Evolutionary conservation across 2,797 vertebrate species (phyloP).

Genomic region (Cichlasoma orientale): DNA sequence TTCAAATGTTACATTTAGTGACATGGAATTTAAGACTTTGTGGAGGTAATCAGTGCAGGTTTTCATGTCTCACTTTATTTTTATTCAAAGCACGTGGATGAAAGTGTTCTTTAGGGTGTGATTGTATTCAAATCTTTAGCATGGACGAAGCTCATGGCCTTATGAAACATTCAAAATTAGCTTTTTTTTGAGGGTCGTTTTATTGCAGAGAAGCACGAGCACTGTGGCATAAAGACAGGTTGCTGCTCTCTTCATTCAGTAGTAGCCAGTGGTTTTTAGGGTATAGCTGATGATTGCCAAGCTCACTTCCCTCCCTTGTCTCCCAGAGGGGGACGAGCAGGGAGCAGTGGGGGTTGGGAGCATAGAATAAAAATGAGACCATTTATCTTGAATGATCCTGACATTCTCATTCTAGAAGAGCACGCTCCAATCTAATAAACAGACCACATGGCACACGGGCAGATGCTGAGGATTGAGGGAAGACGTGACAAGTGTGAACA

Average conservation of each 20-base stretch:
- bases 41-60: constrained; percentile 38
- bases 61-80: constrained; percentile 16
- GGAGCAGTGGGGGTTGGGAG: constrained; percentile 1
- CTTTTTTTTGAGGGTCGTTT: neutral
- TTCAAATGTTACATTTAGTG: constrained; percentile 47
- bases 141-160: neutral
- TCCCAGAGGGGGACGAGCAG: constrained; percentile 23
- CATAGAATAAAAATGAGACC: constrained; percentile 53
- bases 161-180: neutral
- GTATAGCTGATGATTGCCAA: constrained; percentile 37
- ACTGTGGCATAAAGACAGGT: neutral
- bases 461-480: constrained; percentile 27
- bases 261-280: constrained; percentile 3
- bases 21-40: constrained; percentile 51
- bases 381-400: constrained; percentile 80
- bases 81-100: neutral
- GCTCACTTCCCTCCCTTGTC: constrained; percentile 12
- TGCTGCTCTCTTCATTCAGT: constrained; percentile 11
- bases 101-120: neutral
- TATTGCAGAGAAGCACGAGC: neutral
- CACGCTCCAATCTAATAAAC: constrained; percentile 66
- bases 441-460: constrained; percentile 28
- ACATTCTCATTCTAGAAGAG: constrained; percentile 65
- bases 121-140: neutral
- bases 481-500: constrained; percentile 25